These are phyloP conservation scores for Fulmarus glacialis DNA, from an alignment of 2,113 vertebrate genomes.

Conservation along the genomic window DNA sequence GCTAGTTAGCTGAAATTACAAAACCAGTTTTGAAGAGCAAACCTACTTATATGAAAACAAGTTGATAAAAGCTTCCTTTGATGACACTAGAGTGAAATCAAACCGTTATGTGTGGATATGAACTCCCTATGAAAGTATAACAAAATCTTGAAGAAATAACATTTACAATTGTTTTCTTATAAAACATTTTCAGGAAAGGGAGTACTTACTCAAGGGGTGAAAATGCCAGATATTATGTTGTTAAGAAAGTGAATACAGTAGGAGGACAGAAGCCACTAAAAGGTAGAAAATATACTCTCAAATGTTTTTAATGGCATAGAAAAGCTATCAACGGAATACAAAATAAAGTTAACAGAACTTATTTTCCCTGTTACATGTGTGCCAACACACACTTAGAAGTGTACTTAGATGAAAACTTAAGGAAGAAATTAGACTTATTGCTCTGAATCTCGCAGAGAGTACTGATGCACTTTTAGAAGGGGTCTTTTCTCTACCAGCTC, in stretches of 20 bases:
- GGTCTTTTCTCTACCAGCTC: not conserved
- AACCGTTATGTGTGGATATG: not conserved
- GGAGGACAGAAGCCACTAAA: constrained; percentile 53
- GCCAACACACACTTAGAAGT: constrained; percentile 32
- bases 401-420: not conserved
- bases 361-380: not conserved
- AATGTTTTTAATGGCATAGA: constrained; percentile 57
- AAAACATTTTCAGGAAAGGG: constrained; percentile 63
- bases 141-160: constrained; percentile 48
- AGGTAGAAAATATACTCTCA: constrained; percentile 7
- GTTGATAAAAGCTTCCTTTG: constrained; percentile 33
- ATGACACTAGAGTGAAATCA: not conserved
- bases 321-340: not conserved
- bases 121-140: constrained; percentile 22
- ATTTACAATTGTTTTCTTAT: constrained; percentile 54
- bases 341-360: constrained; percentile 42
- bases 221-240: constrained; percentile 38
- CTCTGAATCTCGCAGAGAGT: not conserved
- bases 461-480: not conserved
- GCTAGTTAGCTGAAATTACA: not conserved
- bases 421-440: not conserved
- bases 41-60: not conserved
- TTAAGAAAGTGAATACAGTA: constrained; percentile 46
- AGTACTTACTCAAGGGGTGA: constrained; percentile 16
- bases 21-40: not conserved